Evolutionary conservation across 1,140 invertebrate species (phyloP), one percentile per base, ranked within the genome.

Genomic region (Drosophila triauraria): DNA sequence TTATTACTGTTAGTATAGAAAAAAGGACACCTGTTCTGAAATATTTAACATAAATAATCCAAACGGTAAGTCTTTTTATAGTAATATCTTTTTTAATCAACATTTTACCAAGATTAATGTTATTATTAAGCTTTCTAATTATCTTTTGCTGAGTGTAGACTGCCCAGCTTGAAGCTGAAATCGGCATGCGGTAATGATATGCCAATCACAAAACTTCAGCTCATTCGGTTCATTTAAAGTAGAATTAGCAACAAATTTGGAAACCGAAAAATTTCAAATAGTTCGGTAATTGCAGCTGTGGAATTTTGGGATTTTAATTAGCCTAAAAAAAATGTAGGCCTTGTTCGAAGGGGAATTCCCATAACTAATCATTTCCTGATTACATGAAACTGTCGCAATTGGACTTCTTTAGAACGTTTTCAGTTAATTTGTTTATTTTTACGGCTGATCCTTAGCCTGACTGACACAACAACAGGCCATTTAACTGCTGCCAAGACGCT

Each of bases 151-250:
- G 4, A 32, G 75, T 78, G 74, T 35, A 78, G 2, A 17, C 13
- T 54, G 23, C 40, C 30, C 35, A 65, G 56, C 44, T 20, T 30
- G 13, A 58, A 42, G 20, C 58, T 25, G 35, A 67, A 77, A 57
- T 59, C 30, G 59, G 58, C 67, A 64, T 77, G 80, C 59, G 68
- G 64, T 87, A 87, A 90, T 87, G 85, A 90, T 87, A 90, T 84
- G 83, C 84, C 83, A 87, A 88, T 88, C 83, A 76, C 63, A 78
- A 78, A 78, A 60, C 67, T 54, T 80, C 67, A 74, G 77, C 78
- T 88, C 61, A 87, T 84, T 87, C 85, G 77, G 58, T 87, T 80
- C 80, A 56, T 90, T 87, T 87, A 88, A 75, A 64, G 60, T 78
- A 71, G 77, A 87, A 88, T 88, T 88, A 88, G 51, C 62, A 20